Percentiles rank a stretch among this genome's conserved stretches.
These are phyloP conservation scores for Bombus terrestris DNA, from an alignment of 1,140 invertebrate genomes.

Conservation along the genomic window DNA sequence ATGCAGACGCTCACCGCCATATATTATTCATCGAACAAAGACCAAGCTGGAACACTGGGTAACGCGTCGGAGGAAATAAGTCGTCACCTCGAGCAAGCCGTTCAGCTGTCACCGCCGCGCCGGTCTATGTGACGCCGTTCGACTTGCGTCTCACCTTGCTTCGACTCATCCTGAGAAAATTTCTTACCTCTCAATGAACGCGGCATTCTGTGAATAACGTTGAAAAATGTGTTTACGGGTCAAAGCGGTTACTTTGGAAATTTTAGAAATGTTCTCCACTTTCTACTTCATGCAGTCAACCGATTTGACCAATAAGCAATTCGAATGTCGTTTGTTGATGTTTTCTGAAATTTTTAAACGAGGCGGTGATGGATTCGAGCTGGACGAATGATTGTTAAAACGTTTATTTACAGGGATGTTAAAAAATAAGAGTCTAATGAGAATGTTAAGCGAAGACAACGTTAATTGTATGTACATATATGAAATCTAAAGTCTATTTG, in stretches of 20 bases:
- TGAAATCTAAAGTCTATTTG: neutral
- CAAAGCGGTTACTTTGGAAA: too few species aligned
- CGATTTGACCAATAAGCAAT: too few species aligned
- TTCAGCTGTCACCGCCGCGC: slow-evolving; percentile 44
- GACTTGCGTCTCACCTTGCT: neutral
- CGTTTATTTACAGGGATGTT: neutral
- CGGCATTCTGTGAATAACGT: neutral
- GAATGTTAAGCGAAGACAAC: too few species aligned
- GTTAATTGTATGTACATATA: too few species aligned
- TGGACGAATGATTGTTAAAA: neutral
- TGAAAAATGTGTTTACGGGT: too few species aligned
- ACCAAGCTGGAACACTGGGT: slow-evolving; percentile 47
- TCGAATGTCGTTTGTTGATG: neutral
- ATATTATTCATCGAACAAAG: slow-evolving; percentile 76
- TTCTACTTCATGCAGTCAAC: too few species aligned
- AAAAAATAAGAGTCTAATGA: neutral
- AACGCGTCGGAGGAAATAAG: slow-evolving; percentile 66
- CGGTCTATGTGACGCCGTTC: slow-evolving; percentile 24
- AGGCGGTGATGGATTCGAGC: neutral
- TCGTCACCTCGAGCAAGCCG: slow-evolving; percentile 61
- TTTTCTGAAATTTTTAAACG: neutral
- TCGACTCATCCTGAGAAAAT: neutral
- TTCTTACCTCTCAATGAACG: neutral
- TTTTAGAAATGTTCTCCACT: too few species aligned
- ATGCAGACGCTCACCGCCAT: slow-evolving; percentile 71